Evolutionary conservation across 2,888 invertebrate species (phyloP), one percentile per base, ranked within the genome.

Genomic region (Epistrophella euchroma): DNA sequence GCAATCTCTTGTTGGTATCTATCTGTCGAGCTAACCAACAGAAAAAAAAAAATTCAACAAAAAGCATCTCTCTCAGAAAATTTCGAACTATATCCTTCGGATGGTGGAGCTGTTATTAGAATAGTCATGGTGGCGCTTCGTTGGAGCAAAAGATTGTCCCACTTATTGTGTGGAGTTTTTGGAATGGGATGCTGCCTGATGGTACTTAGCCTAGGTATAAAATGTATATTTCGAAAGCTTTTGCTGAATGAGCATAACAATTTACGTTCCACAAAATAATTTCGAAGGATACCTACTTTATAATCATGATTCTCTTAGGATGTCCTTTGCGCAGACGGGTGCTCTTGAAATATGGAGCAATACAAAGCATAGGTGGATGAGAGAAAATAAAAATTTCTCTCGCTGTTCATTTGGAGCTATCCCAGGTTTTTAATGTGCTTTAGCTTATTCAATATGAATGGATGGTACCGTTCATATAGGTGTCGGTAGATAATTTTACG

Each of bases 1-100:
- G 86, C 86, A 82, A 60, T 82, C 86, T 78, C 78, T 74, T 73
- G 68, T 76, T 76, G 72, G 81, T 85, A 85, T 81, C 80, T 81
- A 85, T 85, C 80, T 77, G 81, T 85, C 76, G 45, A 81, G 73
- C 76, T 45, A 72, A 28, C 60, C 10, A n/a, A 28, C 15, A 60
- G 7, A 15, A 60, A 60, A 32, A 58, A 76, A 43, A 28, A 25
- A 62, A n/a, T 58, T 56, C 66, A 64, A 50, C 43, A 66, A 66
- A 58, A 75, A 72, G 72, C 43, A 72, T 85, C 80, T 85, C 85
- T 85, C 72, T 22, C 52, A 19, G 22, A 43, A 43, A 15, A 28
- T 45, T 64, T 64, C 40, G 43, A 45, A 52, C 25, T 52, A 60
- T 55, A 66, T 66, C 66, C 66, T 15, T 47, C 19, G 32, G 66